Conservation (phyloP, 2,113 vertebrate species). For the Macquaria australasica region DNA sequence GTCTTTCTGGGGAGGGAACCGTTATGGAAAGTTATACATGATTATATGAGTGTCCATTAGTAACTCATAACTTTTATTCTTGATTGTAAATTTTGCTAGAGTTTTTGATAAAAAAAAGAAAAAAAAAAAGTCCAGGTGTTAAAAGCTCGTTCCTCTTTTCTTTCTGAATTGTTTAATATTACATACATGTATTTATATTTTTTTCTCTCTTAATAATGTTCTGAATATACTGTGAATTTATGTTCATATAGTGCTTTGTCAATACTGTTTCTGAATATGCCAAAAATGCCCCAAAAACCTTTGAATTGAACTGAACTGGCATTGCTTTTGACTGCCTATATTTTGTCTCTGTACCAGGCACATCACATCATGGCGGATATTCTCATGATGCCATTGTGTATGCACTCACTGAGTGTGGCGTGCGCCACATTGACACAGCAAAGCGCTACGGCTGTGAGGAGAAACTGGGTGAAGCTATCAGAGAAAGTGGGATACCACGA, state of each 20-base stretch:
- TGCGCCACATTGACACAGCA: conserved; percentile 87
- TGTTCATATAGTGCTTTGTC: not conserved
- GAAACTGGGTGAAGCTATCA: conserved; percentile 79
- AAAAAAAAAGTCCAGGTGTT: not conserved
- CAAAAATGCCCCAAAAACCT: no score
- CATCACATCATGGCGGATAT: conserved; percentile 85
- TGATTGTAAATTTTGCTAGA: not conserved
- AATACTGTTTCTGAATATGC: not conserved
- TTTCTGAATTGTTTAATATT: not conserved
- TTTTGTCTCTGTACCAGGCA: conserved; percentile 69
- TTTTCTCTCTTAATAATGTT: not conserved
- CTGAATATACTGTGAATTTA: not conserved
- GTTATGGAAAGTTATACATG: not conserved
- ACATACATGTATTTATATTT: not conserved
- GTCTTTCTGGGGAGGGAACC: not conserved
- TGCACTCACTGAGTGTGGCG: conserved; percentile 82
- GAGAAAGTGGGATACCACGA: conserved; percentile 78
- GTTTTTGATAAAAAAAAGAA: not conserved
- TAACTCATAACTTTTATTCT: not conserved
- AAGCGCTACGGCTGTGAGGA: conserved; percentile 85
- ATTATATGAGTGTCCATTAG: not conserved
- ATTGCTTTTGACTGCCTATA: not conserved
- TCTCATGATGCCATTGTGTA: conserved; percentile 83
- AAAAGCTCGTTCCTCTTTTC: not conserved
- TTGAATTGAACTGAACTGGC: not conserved